These are phyloP conservation scores for Limanda limanda DNA, from an alignment of 2,113 vertebrate species.

Conservation along the genomic window DNA sequence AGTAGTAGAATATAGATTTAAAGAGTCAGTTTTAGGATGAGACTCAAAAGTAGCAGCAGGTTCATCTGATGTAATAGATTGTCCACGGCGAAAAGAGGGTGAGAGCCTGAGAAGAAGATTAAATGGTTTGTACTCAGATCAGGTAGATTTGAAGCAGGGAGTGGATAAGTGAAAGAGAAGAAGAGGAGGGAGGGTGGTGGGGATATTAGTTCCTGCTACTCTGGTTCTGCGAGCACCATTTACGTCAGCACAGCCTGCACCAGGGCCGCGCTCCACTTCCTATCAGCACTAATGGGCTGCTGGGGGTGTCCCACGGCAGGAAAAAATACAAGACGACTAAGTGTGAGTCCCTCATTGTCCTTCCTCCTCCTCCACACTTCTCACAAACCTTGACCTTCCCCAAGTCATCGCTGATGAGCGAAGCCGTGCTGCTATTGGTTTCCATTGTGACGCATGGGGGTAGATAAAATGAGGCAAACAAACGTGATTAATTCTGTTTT, in stretches of 20 bases:
- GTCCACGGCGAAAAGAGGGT: neutral
- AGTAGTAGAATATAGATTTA: no score
- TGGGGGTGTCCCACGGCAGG: slow-evolving; percentile 57
- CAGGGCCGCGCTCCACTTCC: slow-evolving; percentile 63
- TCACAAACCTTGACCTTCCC: slow-evolving; percentile 65
- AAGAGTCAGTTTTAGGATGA: no score
- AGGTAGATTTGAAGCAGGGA: slow-evolving; percentile 26
- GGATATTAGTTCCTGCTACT: slow-evolving; percentile 68
- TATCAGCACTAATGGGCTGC: slow-evolving; percentile 71
- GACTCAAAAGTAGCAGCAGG: no score
- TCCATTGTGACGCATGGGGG: slow-evolving; percentile 38
- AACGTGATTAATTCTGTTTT: slow-evolving; percentile 9
- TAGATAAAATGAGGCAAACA: slow-evolving; percentile 27
- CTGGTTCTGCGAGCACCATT: slow-evolving; percentile 68
- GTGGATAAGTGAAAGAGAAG: slow-evolving; percentile 12
- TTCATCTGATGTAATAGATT: no score
- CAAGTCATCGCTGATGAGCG: slow-evolving; percentile 40
- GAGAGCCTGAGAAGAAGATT: slow-evolving; percentile 20
- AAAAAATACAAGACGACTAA: slow-evolving; percentile 66
- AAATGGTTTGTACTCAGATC: slow-evolving; percentile 14
- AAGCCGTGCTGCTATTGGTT: slow-evolving; percentile 6
- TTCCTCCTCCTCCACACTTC: slow-evolving; percentile 66
- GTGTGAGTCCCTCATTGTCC: slow-evolving; percentile 54
- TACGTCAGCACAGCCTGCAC: slow-evolving; percentile 75
- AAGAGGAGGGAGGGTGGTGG: slow-evolving; percentile 21